Evolutionary conservation across 1,140 invertebrate species (phyloP), one percentile per base, ranked within the genome.

Genomic region (Microvelia longipes): DNA sequence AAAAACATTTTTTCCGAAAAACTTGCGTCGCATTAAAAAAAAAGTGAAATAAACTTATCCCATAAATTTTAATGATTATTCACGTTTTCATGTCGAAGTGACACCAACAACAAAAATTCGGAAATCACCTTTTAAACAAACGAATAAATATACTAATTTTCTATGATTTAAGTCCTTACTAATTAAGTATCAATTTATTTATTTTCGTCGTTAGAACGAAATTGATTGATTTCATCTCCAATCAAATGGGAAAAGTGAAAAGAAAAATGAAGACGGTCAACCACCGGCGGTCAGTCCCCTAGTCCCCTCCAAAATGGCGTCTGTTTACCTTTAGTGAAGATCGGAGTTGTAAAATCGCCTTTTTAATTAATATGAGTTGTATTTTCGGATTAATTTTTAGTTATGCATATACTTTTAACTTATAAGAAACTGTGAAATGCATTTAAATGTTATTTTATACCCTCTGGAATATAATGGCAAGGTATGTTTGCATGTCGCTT

Each of bases 261-360:
- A 50, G 35, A 50, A 50, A 50, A 11, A 50, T 19, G 35, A 50
- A 50, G 62, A 64, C 62, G 25, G 15, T 26, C 62, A 24, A 24
- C 62, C 62, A 64, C 62, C 62, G 62, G 62, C 62, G 62, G 62
- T 64, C 62, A 64, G 62, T 64, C 62, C 62, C 62, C 35, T 50
- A 50, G 35, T 50, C 35, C 35, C 15, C 62, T 64, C 62, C 62
- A 64, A 64, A 64, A 64, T 64, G 62, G 62, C 62, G 62, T 64
- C 62, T 64, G 62, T 64, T 64, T 64, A 64, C 25, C 62, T 64
- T 64, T 24, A 24, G 62, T 24, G 25, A 2, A 24, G 15, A 13
- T 26, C 62, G 62, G 15, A 64, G 62, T 64, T 64, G 62, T 64
- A 64, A 64, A 64, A 13, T 26, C 24, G 62, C 24, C 62, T 24